A percentile compares a stretch with the other conserved stretches of the same genome.
These are phyloP conservation scores for Hylaeus anthracinus DNA, from an alignment of 1,140 invertebrate species.

Conservation along the genomic window DNA sequence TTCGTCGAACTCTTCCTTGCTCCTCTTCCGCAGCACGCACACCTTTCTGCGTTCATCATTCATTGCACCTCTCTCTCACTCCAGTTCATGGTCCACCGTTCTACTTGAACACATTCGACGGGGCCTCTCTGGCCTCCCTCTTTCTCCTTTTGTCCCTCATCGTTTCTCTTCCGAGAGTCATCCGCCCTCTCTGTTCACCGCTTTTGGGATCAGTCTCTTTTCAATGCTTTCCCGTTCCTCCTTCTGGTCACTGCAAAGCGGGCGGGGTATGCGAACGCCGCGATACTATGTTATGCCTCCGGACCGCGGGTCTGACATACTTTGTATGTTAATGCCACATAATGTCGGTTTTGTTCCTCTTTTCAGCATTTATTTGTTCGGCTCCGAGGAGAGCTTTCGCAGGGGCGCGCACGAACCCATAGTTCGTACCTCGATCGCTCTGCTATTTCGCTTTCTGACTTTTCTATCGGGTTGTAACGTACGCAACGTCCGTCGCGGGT, in stretches of 20 bases:
- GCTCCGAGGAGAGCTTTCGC: slow-evolving; percentile 65
- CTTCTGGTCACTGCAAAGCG: slow-evolving; percentile 49
- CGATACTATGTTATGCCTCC: slow-evolving; percentile 79
- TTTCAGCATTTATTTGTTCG: slow-evolving; percentile 79
- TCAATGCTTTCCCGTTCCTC: slow-evolving; percentile 29
- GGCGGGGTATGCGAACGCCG: slow-evolving; percentile 70
- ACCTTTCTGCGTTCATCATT: slow-evolving; percentile 56
- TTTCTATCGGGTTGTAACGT: neutral
- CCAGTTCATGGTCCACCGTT: slow-evolving; percentile 7
- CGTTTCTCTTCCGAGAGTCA: neutral
- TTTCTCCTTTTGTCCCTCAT: slow-evolving; percentile 18
- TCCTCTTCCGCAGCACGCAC: slow-evolving; percentile 50
- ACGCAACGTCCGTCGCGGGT: no score
- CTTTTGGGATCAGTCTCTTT: slow-evolving; percentile 40
- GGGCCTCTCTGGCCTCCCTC: slow-evolving; percentile 1
- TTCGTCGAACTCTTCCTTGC: slow-evolving; percentile 8
- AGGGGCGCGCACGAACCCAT: slow-evolving; percentile 46
- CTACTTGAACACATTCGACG: slow-evolving; percentile 35
- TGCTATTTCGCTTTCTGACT: slow-evolving; percentile 24
- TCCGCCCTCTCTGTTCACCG: slow-evolving; percentile 6
- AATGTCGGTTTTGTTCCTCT: slow-evolving; percentile 80
- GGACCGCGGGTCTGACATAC: slow-evolving; percentile 79
- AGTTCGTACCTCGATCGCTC: slow-evolving; percentile 47
- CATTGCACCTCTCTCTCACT: slow-evolving; percentile 34
- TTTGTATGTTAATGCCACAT: slow-evolving; percentile 82